Conservation (phyloP, 2,797 vertebrate species). For the Premnoplex brunnescens region DNA sequence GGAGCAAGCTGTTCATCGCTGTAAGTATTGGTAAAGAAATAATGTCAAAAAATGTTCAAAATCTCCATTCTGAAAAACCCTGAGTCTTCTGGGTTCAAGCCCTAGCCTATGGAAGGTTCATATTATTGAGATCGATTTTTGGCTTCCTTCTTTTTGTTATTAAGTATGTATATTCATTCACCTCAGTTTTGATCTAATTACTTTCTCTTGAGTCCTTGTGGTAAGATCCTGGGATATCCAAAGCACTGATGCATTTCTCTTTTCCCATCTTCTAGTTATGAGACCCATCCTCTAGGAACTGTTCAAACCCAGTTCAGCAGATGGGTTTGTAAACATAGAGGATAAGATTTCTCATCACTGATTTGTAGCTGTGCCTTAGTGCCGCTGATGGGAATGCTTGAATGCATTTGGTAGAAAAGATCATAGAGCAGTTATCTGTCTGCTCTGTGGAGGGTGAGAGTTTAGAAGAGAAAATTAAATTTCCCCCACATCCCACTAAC, state of each 20-base stretch:
- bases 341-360: not conserved
- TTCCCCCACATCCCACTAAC: not conserved
- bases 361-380: not conserved
- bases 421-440: not conserved
- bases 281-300: not conserved
- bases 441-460: not conserved
- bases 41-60: not conserved
- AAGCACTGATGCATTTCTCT: not conserved
- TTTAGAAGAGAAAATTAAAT: not conserved
- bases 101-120: accelerated
- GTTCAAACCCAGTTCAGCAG: not conserved
- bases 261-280: not conserved
- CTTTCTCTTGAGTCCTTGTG: not conserved
- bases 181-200: not conserved
- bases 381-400: not conserved
- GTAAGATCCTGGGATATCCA: not conserved
- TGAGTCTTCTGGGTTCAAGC: not conserved
- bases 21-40: not conserved
- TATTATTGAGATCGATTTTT: not conserved
- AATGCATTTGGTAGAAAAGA: not conserved
- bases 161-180: not conserved
- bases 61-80: not conserved
- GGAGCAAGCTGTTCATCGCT: not conserved
- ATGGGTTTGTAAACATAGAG: not conserved
- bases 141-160: not conserved